Evolutionary conservation across 2,113 vertebrate species (phyloP).

Genomic region (Strigops habroptila): DNA sequence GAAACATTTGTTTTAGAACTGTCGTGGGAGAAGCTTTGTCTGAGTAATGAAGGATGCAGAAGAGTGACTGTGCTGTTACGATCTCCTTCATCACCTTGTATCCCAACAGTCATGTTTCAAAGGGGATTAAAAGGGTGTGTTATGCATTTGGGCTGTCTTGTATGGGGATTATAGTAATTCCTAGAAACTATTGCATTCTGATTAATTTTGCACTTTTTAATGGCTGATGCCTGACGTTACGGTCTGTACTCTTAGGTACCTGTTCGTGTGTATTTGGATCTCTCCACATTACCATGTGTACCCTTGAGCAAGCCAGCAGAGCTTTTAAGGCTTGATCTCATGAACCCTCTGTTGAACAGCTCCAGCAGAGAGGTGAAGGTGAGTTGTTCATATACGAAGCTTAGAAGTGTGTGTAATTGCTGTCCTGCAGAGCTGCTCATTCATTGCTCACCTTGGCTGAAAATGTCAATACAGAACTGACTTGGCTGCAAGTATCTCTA

Average conservation of each 20-base stretch:
- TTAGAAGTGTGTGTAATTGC: background rate
- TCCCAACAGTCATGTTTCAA: background rate
- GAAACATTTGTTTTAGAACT: background rate
- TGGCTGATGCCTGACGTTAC: background rate
- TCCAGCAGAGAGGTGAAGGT: constrained; percentile 87
- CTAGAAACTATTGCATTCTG: background rate
- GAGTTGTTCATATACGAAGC: background rate
- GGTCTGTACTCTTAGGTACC: constrained; percentile 79
- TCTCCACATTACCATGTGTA: constrained; percentile 82
- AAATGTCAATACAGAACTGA: background rate
- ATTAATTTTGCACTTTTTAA: background rate
- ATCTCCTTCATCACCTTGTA: background rate
- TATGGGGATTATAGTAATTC: background rate
- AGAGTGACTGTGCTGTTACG: background rate
- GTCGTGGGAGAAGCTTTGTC: background rate
- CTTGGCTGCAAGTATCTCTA: background rate
- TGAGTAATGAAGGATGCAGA: background rate
- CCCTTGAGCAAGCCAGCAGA: constrained; percentile 87
- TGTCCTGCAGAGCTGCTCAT: background rate
- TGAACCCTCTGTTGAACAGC: constrained; percentile 83
- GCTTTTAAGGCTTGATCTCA: constrained; percentile 89
- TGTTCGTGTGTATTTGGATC: constrained; percentile 90
- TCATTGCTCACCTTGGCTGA: background rate
- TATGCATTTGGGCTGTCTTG: background rate
- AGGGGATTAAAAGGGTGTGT: background rate